Evolutionary conservation across 2,113 vertebrate species (phyloP).

Genomic region (Alosa alosa): DNA sequence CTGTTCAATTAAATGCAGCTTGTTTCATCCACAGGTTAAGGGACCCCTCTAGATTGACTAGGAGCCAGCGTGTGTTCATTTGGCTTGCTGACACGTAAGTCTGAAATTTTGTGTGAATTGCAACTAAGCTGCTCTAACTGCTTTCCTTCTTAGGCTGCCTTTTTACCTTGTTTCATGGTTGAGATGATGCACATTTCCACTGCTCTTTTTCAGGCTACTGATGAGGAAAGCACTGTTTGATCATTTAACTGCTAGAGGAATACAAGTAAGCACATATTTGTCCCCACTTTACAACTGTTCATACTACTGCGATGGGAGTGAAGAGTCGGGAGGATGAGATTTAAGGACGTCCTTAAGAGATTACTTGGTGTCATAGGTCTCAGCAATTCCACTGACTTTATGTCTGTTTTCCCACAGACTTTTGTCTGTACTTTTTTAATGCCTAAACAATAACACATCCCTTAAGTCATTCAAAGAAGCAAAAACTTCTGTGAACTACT

Average conservation of each 20-base stretch:
- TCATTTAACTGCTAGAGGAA: constrained; percentile 91
- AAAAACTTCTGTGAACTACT: background rate
- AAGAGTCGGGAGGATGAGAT: background rate
- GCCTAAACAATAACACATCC: background rate
- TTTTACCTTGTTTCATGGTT: background rate
- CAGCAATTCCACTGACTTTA: background rate
- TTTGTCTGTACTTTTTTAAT: background rate
- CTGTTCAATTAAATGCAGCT: background rate
- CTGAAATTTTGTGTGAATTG: background rate
- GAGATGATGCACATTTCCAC: background rate
- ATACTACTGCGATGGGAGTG: background rate
- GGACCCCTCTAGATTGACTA: constrained; percentile 78
- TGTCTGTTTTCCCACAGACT: background rate
- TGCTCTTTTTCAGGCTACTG: constrained; percentile 78
- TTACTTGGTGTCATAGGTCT: background rate
- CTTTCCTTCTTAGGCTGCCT: background rate
- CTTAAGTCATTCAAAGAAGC: background rate
- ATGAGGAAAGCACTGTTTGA: constrained; percentile 95
- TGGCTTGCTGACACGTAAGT: constrained; percentile 93
- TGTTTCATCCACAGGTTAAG: constrained; percentile 71
- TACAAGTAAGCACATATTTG: constrained; percentile 78
- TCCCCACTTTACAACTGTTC: background rate
- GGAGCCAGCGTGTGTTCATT: constrained; percentile 78
- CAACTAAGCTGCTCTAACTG: background rate
- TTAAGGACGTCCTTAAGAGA: background rate